phyloP scores from a whole-genome alignment of 2,888 invertebrate genomes.

The Limnephilus marmoratus region DNA sequence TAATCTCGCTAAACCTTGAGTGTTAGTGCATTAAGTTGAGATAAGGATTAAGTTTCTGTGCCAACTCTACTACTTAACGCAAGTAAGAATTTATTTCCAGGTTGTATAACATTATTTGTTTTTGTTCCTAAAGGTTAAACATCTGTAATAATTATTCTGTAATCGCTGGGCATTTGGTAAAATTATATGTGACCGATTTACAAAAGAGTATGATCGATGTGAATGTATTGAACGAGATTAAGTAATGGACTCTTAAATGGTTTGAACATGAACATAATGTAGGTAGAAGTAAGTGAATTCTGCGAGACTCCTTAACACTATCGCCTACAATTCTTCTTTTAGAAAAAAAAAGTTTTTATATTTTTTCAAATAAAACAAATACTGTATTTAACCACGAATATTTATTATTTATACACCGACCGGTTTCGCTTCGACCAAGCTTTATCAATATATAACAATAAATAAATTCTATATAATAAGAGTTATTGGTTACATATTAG shows the following conservation, averaged over 20 bases:
- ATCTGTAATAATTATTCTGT: neutral
- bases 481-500: no score
- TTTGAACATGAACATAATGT: no score
- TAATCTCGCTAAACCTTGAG: neutral
- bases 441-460: no score
- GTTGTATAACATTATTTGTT: neutral
- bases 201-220: neutral
- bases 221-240: neutral
- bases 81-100: neutral
- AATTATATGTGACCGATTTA: neutral
- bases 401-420: no score
- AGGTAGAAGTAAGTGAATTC: no score
- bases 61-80: neutral
- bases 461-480: no score
- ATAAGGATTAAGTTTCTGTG: neutral
- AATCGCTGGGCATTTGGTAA: neutral
- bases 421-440: no score
- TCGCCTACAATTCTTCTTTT: no score
- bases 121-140: neutral
- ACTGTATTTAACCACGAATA: no score
- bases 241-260: neutral
- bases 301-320: no score
- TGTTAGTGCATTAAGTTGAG: neutral
- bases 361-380: no score
- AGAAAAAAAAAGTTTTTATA: no score